Evolutionary conservation across 2,888 invertebrate species (phyloP), one percentile per base, ranked within the genome.

Genomic region (Agapostemon virescens): DNA sequence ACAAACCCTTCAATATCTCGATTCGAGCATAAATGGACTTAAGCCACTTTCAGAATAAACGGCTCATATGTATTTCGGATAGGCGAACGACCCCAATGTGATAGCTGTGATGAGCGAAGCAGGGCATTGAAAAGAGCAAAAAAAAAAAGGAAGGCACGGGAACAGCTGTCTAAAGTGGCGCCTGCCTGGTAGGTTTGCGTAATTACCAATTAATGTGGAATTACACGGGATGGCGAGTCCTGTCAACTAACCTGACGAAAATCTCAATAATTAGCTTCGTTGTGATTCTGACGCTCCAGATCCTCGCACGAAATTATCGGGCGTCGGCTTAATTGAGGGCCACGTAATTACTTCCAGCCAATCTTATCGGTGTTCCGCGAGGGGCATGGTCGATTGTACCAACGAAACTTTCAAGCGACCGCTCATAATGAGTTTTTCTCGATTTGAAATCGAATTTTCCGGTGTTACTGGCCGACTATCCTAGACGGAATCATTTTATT

Each of bases 151-250:
- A 49, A 68, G 45, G n/a, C 58, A 11, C n/a, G 42, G 69, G 42
- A 72, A 55, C 70, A 67, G 61, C 78, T 52, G 66, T 69, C 33
- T 69, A 67, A 75, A 77, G 66, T 58, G 38, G 52, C 52, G 40
- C 6, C 64, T 5, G 42, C 74, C 85, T 78, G 81, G 85, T 85
- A 82, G 75, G 81, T 77, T 77, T 72, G 82, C 84, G 85, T 89
- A 87, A 90, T 90, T 90, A 89, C 83, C 88, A 89, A 91, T 91
- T 88, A 90, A 86, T 86, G 76, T 68, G 84, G 85, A 84, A 90
- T 90, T 90, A 89, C 85, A 84, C 69, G 84, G 82, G 74, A 75
- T 55, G 74, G 83, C 80, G 69, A 67, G 42, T 55, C 33, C 78
- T 84, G 81, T 84, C 79, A 76, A 72, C 78, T 79, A 49, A 70